Evolutionary conservation across 2,797 vertebrate genomes (phyloP), one percentile per base, ranked within the genome.

Genomic region (Karalla daura): DNA sequence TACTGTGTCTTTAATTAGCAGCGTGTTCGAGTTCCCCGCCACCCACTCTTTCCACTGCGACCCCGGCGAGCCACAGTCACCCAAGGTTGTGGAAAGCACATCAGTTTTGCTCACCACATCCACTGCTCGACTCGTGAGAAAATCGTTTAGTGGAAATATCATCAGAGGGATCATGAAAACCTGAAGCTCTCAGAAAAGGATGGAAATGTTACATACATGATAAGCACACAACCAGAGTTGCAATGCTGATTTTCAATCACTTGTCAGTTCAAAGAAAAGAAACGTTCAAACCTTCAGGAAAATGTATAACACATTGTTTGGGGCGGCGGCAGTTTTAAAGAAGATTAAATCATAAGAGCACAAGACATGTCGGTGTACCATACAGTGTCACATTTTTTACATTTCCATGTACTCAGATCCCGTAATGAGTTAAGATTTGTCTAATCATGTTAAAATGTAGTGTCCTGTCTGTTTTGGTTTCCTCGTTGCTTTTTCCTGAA

Each of bases 1-100:
- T 33, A 2, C 6, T 43, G n/a, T 24, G 6, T 28, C 23, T 17
- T 17, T 28, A 51, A 33, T 6, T 41, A 12, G n/a, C 14, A 32
- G 25, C 18, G 28, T 39, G 15, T 40, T 25, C 6, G 41, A 49
- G 39, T 30, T 24, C 20, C 35, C 13, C 33, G 1, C 49, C 54
- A 44, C 54, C 61, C 66, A 59, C 41, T 18, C 23, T 59, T 54
- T 44, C 24, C 32, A 60, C 21, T 14, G 18, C 1, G 1, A 46
- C 41, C 20, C 7, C 14, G 8, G 15, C 2, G 20, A 66, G 8
- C 18, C 27, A 40, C 17, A 40, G 7, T 10, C 21, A 5, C 2
- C 23, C 9, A 39, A 32, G 14, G 46, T 49, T 4, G 28, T 37
- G 25, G 39, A 58, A 56, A 47, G 13, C 18, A n/a, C 24, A 32